Evolutionary conservation across 2,113 vertebrate species (phyloP), one percentile per base, ranked within the genome.

Genomic region (Setophaga kirtlandii): DNA sequence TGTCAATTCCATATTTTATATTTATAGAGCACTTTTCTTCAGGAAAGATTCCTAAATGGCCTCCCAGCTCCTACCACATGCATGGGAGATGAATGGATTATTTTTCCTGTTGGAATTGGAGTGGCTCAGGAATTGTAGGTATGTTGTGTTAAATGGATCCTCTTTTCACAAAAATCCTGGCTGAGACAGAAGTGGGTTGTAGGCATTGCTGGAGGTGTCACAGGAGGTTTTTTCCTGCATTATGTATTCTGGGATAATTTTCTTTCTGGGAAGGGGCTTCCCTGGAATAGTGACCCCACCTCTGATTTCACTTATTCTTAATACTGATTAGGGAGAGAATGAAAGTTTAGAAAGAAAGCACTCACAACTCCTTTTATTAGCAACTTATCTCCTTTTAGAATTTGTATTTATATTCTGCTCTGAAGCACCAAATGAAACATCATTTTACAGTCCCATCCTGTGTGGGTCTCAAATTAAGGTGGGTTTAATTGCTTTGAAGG

Each of bases 11-110:
- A 6, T 69, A 60, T 82, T 93, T 91, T 84, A 76, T 91, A 92
- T 91, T 87, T 91, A 84, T 84, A 44, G 89, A 89, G 44, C 56
- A 78, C 65, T 94, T 94, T 42, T 84, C 77, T 81, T 91, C 91
- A 33, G 62, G 50, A 80, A 74, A 44, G 63, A 89, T 86, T 74
- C 76, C 76, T 9, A 2, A 89, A 71, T 58, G 52, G 50, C 63
- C 68, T 76, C 74, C 78, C 62, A 79, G 74, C 37, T 90, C 55
- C 69, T 44, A 12, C n/a, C 69, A 33, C 33, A 23, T 2, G 5
- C 44, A 15, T 15, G 0, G 60, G 39, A 78, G 79, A 86, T 78
- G 39, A 84, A 83, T 87, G 10, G 14, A 15, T 58, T 91, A 62
- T 65, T 95, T 91, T 78, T 68, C 64, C 47, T 81, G 83, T 90